Evolutionary conservation across 2,888 invertebrate genomes (phyloP).

Genomic region (Epicampocera succincta): DNA sequence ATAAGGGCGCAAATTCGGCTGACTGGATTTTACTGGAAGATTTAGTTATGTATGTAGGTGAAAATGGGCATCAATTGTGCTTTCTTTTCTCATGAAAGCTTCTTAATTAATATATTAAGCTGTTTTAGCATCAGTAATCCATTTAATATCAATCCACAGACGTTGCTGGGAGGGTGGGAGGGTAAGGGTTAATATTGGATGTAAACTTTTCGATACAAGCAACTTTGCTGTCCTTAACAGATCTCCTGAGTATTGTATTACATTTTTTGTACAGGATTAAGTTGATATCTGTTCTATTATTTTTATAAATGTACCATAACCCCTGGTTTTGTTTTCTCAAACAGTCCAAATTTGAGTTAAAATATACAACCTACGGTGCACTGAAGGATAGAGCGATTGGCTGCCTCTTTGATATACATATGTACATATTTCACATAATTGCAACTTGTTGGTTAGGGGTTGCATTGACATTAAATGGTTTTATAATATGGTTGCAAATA

Average conservation of each 20-base stretch:
- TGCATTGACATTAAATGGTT: too few species aligned
- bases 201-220: constrained; percentile 1
- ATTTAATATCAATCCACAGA: constrained; percentile 7
- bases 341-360: neutral
- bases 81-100: too few species aligned
- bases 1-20: too few species aligned
- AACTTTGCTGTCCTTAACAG: constrained; percentile 5
- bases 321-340: neutral
- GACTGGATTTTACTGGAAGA: too few species aligned
- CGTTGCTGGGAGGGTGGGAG: neutral
- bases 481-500: too few species aligned
- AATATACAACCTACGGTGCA: neutral
- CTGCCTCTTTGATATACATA: neutral
- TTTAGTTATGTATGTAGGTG: too few species aligned
- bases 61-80: too few species aligned
- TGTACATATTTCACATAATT: too few species aligned
- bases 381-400: neutral
- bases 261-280: neutral
- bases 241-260: neutral
- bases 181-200: constrained; percentile 10
- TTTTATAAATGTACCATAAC: neutral
- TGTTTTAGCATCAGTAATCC: neutral
- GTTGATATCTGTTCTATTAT: neutral
- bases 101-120: neutral
- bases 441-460: neutral